Evolutionary conservation across 2,113 vertebrate species (phyloP).

Genomic region (Stictonetta naevosa): DNA sequence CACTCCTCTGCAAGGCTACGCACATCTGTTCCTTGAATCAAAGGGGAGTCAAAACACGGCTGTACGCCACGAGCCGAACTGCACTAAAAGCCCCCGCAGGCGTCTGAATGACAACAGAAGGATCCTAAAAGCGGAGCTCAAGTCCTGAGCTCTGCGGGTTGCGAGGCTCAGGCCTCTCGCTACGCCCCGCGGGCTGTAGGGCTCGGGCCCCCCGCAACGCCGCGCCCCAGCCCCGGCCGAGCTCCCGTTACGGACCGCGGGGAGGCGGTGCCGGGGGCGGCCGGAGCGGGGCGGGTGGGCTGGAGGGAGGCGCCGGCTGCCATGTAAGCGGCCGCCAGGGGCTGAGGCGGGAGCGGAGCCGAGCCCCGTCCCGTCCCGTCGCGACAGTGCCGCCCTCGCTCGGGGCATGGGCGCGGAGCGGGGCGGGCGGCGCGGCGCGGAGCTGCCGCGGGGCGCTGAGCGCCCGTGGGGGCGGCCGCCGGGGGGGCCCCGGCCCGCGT

Average conservation of each 20-base stretch:
- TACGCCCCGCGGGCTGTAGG: no score
- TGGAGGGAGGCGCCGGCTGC: constrained; percentile 39
- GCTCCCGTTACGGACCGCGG: not conserved
- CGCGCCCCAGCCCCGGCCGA: accelerated
- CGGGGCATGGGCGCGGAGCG: constrained; percentile 16
- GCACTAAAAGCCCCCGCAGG: not conserved
- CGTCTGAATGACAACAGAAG: not conserved
- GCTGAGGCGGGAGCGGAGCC: not conserved
- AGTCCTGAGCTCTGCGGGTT: accelerated
- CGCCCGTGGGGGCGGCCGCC: not conserved
- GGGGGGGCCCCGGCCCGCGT: constrained; percentile 69
- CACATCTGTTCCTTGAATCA: not conserved
- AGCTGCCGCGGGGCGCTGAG: constrained; percentile 8
- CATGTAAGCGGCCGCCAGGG: not conserved
- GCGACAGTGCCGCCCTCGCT: not conserved
- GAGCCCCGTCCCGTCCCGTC: not conserved
- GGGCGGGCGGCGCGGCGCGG: not conserved
- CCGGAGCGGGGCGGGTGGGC: constrained; percentile 21
- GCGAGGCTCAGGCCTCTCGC: no score
- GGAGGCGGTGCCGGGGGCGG: accelerated
- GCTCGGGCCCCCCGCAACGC: not conserved
- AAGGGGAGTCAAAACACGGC: not conserved
- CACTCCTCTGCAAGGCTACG: accelerated
- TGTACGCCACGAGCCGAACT: not conserved
- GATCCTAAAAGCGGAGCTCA: not conserved